Evolutionary conservation across 2,113 vertebrate species (phyloP).

Genomic region (Cnemophilus loriae): DNA sequence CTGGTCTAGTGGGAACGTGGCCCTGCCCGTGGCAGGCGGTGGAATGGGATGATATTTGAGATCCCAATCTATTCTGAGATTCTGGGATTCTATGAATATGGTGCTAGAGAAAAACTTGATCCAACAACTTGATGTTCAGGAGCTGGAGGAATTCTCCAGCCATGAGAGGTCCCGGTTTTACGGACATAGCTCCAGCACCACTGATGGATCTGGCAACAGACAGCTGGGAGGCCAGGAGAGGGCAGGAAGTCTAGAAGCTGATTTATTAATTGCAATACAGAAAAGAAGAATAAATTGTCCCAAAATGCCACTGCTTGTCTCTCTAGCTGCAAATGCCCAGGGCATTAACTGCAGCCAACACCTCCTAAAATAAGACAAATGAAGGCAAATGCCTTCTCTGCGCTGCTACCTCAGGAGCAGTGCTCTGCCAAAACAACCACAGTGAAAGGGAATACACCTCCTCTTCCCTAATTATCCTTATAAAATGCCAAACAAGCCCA

Average conservation of each 20-base stretch:
- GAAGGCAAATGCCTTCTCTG: background rate
- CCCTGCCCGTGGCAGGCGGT: background rate
- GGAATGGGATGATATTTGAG: background rate
- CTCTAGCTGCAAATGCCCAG: background rate
- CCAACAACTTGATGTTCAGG: background rate
- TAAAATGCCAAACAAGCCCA: background rate
- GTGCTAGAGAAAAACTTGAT: background rate
- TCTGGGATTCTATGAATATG: background rate
- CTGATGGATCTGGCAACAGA: background rate
- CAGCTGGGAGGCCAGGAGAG: background rate
- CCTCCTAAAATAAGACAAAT: background rate
- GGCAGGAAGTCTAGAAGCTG: background rate
- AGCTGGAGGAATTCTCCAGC: background rate
- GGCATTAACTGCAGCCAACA: background rate
- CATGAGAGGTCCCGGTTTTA: background rate
- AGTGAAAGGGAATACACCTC: background rate
- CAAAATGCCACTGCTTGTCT: background rate
- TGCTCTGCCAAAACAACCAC: background rate
- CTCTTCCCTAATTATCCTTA: background rate
- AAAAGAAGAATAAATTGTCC: background rate
- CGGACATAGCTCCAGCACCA: fast-evolving
- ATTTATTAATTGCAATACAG: background rate
- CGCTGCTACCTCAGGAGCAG: background rate
- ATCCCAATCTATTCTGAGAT: background rate
- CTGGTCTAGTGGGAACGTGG: background rate